Evolutionary conservation across 2,113 vertebrate genomes (phyloP).

Genomic region (Salvelinus fontinalis): DNA sequence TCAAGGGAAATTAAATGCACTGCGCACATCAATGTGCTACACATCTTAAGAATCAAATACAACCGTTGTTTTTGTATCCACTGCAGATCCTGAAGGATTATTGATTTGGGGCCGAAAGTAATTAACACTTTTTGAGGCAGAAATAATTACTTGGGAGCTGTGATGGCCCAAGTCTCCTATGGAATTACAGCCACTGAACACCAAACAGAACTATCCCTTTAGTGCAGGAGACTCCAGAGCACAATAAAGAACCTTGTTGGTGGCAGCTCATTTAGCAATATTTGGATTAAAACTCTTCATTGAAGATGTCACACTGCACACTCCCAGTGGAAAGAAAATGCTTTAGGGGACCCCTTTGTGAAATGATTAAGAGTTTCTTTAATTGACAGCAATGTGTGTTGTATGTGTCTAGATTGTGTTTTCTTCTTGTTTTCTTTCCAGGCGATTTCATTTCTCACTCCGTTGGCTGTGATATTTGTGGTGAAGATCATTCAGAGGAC

Average conservation of each 20-base stretch:
- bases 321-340: neutral
- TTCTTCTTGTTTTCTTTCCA: conserved; percentile 61
- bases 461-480: conserved; percentile 96
- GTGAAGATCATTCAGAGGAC: conserved; percentile 98
- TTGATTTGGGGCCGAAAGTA: too few relatives aligned
- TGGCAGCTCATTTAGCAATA: too few relatives aligned
- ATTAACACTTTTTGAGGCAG: too few relatives aligned
- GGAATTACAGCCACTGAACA: neutral
- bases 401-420: neutral
- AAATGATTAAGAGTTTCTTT: conserved; percentile 10
- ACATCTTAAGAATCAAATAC: neutral
- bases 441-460: conserved; percentile 98
- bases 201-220: neutral
- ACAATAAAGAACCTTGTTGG: neutral
- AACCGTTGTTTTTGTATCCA: too few relatives aligned
- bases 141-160: conserved; percentile 39
- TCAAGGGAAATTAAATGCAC: neutral
- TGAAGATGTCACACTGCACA: conserved; percentile 1
- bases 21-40: too few relatives aligned
- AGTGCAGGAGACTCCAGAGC: neutral
- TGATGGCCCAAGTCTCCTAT: neutral
- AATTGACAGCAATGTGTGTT: conserved; percentile 9
- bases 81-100: neutral
- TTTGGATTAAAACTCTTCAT: too few relatives aligned
- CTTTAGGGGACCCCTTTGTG: neutral